phyloP scores from a whole-genome alignment of 2,113 vertebrate species.

The Cynocephalus volans region DNA sequence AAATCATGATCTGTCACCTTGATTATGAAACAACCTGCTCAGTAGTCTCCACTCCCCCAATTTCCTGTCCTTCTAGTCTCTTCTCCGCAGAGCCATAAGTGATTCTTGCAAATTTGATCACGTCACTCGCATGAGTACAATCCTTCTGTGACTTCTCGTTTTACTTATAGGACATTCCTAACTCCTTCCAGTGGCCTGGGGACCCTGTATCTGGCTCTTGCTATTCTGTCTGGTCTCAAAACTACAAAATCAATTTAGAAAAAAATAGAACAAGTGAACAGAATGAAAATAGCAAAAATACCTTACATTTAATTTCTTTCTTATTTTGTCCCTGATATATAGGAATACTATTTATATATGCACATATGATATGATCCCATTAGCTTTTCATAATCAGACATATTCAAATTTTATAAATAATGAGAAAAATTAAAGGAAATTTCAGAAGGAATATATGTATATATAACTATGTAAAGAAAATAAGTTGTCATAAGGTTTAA shows the following conservation, averaged over 20 bases:
- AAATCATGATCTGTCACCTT: not conserved
- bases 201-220: not conserved
- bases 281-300: not conserved
- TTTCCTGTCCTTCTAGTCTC: not conserved
- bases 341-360: not conserved
- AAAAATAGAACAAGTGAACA: not conserved
- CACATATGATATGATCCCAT: not conserved
- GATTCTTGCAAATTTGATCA: not conserved
- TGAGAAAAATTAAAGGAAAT: not conserved
- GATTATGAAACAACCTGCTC: not conserved
- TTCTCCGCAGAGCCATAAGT: not conserved
- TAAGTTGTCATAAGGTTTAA: not conserved
- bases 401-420: constrained; percentile 29
- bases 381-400: not conserved
- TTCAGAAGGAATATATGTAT: not conserved
- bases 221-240: not conserved
- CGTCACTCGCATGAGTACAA: not conserved
- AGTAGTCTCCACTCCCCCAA: not conserved
- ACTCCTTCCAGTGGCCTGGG: not conserved
- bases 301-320: not conserved
- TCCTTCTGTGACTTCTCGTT: not conserved
- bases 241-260: not conserved
- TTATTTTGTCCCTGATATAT: not conserved
- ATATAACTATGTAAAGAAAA: not conserved
- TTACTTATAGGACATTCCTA: not conserved